Conservation (phyloP, 2,797 vertebrate species). For the Syndactyla subalaris region DNA sequence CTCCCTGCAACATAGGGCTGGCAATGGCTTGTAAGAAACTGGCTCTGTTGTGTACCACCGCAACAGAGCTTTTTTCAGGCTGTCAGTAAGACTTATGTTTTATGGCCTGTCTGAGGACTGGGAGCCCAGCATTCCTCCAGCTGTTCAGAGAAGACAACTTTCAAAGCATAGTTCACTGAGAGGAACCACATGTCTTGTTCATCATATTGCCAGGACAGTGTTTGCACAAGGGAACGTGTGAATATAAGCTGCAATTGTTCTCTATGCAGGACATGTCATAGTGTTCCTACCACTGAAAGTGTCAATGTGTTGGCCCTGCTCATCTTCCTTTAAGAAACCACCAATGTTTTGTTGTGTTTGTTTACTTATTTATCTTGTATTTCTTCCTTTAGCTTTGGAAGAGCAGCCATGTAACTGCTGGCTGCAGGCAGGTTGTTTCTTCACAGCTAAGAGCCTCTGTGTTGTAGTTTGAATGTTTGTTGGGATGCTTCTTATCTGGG, state of each 20-base stretch:
- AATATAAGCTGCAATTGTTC: background rate
- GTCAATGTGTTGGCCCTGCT: background rate
- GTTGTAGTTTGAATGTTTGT: background rate
- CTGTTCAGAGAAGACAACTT: background rate
- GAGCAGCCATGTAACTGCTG: background rate
- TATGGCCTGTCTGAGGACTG: background rate
- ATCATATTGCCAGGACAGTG: background rate
- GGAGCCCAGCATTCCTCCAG: background rate
- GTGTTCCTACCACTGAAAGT: background rate
- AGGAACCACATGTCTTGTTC: background rate
- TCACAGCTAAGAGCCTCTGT: background rate
- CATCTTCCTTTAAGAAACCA: background rate
- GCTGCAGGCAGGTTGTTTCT: background rate
- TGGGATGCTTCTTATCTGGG: background rate
- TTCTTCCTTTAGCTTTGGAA: background rate
- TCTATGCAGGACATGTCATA: background rate
- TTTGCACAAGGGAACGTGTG: background rate
- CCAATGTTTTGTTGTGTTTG: background rate
- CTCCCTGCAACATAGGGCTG: background rate
- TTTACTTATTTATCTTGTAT: background rate
- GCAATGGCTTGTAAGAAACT: background rate
- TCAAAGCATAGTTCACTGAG: background rate
- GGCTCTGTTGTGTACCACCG: background rate
- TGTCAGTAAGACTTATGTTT: conserved; percentile 10
- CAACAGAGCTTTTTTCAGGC: background rate